Conservation (phyloP, 2,797 vertebrate species). For the Carcharodon carcharias region DNA sequence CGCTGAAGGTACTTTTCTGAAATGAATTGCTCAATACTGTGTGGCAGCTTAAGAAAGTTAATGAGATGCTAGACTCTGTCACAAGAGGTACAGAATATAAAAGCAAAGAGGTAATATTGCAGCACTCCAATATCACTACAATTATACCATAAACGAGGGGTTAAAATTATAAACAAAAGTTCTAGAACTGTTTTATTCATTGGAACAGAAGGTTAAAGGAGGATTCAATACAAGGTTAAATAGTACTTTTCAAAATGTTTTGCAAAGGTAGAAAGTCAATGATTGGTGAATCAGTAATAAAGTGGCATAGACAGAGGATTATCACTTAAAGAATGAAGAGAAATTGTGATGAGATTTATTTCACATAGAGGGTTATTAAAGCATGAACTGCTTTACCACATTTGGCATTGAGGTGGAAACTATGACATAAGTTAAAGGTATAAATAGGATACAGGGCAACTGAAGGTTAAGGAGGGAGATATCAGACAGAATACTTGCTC, state of each 20-base stretch:
- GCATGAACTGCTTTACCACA: not conserved
- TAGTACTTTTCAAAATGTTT: not conserved
- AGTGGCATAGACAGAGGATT: not conserved
- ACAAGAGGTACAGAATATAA: not conserved
- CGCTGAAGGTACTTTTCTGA: not conserved
- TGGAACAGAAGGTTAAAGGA: not conserved
- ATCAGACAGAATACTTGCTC: not conserved
- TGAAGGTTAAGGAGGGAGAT: not conserved
- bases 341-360: not conserved
- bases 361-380: not conserved
- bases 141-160: not conserved
- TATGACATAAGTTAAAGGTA: not conserved
- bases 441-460: not conserved
- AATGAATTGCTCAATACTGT: not conserved
- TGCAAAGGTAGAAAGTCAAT: not conserved
- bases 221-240: not conserved
- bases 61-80: not conserved
- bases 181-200: not conserved
- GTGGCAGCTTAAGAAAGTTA: not conserved
- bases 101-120: not conserved
- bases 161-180: not conserved
- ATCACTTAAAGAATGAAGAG: not conserved
- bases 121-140: not conserved
- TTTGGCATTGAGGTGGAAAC: not conserved
- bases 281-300: not conserved